Base-by-base conservation (phyloP, 2,888 invertebrate species). In the Rutpela maculata region DNA sequence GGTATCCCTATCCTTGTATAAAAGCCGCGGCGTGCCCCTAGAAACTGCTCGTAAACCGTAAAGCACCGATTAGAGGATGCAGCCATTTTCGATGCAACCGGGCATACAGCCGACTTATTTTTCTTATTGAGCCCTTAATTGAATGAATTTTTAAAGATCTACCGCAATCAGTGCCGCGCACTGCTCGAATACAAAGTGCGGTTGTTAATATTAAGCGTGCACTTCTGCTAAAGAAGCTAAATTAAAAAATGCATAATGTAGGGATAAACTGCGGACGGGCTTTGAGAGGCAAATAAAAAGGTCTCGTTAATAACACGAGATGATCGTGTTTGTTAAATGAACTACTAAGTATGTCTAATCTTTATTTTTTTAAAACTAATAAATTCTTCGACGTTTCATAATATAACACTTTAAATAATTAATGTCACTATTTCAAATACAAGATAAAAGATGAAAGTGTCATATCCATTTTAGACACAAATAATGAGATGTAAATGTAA, bases 201-300 rank as follows among this genome's bases (percentile, higher is more conserved):
- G 68, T 62, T 70, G 79, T 80, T 82, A 80, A 81, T 79, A 67
- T 74, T 68, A 38, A 80, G 76, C 65, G 77, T 71, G 74, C 76
- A 67, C 71, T 71, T 65, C 66, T 67, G 60, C 57, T 67, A 35
- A 73, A 72, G 43, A 69, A 59, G 77, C 73, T 72, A 80, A 80
- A 82, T 82, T 82, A 79, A 80, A 80, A 77, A 76, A 80, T 82
- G 80, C 82, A 82, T 82, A 81, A 82, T 82, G 80, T 74, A 82
- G 74, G 76, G 77, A 79, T 75, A 74, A 79, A 76, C 74, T 73
- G 72, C 69, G 77, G 72, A 65, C 22, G 74, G 59, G 75, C 59
- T 65, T 79, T 75, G 72, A 77, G 65, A 65, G 6, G 15, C 15
- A 12, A 18, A 43, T 22, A 67, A 56, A 67, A n/a, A 55, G 9